Conservation (phyloP, 2,888 invertebrate species). For the Polymixis lichenea region DNA sequence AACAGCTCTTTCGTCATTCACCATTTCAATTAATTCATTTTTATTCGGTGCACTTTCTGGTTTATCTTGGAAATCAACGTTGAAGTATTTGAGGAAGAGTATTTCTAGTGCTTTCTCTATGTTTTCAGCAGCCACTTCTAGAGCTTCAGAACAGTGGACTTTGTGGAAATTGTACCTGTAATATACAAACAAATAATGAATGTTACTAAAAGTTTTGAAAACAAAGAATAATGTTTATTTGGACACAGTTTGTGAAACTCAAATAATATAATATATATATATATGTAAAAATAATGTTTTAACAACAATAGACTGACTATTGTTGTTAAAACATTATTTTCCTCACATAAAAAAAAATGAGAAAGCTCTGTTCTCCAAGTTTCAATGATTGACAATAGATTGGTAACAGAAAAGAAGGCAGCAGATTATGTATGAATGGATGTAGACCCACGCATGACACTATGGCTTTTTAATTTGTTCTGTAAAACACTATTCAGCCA, state of each 20-base stretch:
- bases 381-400: neutral
- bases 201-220: neutral
- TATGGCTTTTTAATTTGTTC: no score
- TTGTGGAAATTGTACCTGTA: constrained; percentile 94
- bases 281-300: neutral
- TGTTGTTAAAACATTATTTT: no score
- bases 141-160: constrained; percentile 94
- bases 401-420: neutral
- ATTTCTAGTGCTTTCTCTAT: constrained; percentile 93
- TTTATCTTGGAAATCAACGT: constrained; percentile 81
- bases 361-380: neutral
- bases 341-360: neutral
- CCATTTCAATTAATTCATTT: constrained; percentile 91
- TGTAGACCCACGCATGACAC: no score
- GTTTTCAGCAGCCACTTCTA: constrained; percentile 92
- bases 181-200: neutral
- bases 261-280: no score
- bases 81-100: constrained; percentile 93
- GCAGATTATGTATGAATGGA: no score
- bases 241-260: neutral
- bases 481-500: no score
- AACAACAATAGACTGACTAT: neutral
- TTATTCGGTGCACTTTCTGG: constrained; percentile 84
- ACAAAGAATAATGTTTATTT: neutral
- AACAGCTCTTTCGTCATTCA: constrained; percentile 93